phyloP scores from a whole-genome alignment of 2,113 vertebrate species.

The Lynx canadensis region DNA sequence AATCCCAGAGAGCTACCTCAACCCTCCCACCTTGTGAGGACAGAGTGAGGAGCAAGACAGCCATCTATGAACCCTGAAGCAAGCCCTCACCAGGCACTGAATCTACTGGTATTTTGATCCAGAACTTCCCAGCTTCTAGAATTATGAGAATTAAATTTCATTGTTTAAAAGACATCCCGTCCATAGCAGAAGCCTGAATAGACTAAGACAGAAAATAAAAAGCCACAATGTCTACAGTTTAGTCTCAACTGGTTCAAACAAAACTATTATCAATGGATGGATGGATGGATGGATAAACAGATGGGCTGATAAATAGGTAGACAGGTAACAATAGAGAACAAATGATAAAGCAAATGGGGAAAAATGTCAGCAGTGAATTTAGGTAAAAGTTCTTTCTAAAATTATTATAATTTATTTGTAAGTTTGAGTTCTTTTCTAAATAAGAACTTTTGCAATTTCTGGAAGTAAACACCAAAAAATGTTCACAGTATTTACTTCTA shows the following conservation, averaged over 20 bases:
- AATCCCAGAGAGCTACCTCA: background rate
- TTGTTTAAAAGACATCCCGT: background rate
- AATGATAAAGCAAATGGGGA: background rate
- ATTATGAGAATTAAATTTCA: background rate
- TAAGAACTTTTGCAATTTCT: background rate
- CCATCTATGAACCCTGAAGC: background rate
- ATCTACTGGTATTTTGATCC: background rate
- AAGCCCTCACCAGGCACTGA: background rate
- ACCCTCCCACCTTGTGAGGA: background rate
- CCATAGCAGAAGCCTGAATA: background rate
- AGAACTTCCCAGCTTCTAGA: background rate
- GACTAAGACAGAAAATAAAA: constrained; percentile 20
- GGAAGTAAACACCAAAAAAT: background rate
- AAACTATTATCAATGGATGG: background rate
- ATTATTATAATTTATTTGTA: constrained; percentile 3
- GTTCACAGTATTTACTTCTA: background rate
- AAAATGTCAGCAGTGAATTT: background rate
- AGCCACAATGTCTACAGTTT: background rate
- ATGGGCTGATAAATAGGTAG: background rate
- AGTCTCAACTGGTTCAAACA: background rate
- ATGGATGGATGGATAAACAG: background rate
- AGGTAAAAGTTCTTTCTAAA: background rate
- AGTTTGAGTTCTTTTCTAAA: background rate
- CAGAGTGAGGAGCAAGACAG: background rate
- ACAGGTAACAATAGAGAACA: background rate